phyloP scores from a whole-genome alignment of 2,113 vertebrate species.

The Camelus dromedarius region DNA sequence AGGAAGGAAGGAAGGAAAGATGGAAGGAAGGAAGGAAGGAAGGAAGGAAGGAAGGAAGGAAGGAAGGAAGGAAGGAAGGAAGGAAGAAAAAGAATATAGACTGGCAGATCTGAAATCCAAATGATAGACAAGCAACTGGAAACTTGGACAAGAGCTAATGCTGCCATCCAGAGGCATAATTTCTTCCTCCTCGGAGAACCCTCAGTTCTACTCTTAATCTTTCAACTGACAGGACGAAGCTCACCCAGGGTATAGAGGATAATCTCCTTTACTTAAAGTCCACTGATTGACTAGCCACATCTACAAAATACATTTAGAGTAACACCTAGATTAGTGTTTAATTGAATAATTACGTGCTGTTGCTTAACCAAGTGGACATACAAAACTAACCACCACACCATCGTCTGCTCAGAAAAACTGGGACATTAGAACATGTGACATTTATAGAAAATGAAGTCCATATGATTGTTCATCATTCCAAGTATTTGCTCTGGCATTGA shows the following conservation, averaged over 20 bases:
- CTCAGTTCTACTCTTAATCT: background rate
- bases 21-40: no score
- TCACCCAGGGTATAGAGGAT: background rate
- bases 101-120: background rate
- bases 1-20: no score
- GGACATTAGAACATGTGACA: slow-evolving; percentile 51
- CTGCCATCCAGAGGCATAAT: background rate
- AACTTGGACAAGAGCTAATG: background rate
- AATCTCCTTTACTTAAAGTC: background rate
- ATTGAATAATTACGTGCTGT: background rate
- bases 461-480: slow-evolving; percentile 66
- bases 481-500: slow-evolving; percentile 64
- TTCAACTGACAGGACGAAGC: background rate
- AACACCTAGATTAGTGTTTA: background rate
- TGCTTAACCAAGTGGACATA: background rate
- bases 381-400: slow-evolving; percentile 27
- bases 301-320: background rate
- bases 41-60: no score
- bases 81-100: background rate
- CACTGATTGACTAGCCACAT: background rate
- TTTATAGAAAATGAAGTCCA: slow-evolving; percentile 70
- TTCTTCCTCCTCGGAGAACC: background rate
- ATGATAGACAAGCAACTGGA: background rate
- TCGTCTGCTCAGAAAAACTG: slow-evolving; percentile 58
- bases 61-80: no score